phyloP scores from a whole-genome alignment of 2,888 invertebrate genomes.

The Philhelius pedissequus region DNA sequence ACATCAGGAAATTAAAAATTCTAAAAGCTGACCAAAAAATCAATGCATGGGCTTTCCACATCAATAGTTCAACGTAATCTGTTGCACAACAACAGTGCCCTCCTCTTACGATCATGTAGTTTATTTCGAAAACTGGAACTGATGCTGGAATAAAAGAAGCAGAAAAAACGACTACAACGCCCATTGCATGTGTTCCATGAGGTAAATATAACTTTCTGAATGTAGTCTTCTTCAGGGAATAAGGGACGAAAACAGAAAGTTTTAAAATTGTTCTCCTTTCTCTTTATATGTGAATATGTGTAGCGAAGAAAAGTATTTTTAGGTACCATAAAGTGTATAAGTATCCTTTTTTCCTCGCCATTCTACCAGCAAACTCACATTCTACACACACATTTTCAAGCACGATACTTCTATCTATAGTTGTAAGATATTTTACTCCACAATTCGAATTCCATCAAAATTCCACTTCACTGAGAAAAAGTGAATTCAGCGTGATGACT shows the following conservation, averaged over 20 bases:
- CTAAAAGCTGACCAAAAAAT: conserved; percentile 28
- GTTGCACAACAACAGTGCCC: conserved; percentile 38
- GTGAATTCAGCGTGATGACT: conserved; percentile 19
- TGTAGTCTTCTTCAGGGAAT: conserved; percentile 31
- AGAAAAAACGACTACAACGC: conserved; percentile 13
- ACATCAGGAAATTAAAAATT: conserved; percentile 52
- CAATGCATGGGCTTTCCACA: conserved; percentile 57
- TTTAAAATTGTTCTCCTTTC: conserved; percentile 26
- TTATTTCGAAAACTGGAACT: neutral
- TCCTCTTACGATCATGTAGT: neutral
- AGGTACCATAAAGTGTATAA: neutral
- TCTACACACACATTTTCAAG: neutral
- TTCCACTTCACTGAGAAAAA: conserved; percentile 17
- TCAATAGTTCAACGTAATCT: conserved; percentile 37
- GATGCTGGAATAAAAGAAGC: neutral
- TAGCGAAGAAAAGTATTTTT: conserved; percentile 2
- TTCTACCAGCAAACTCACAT: neutral
- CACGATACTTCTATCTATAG: neutral
- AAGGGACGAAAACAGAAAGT: conserved; percentile 2
- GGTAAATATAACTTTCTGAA: conserved; percentile 35
- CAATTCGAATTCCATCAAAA: conserved; percentile 27
- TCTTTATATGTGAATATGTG: neutral
- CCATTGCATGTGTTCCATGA: conserved; percentile 2
- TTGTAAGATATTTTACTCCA: conserved; percentile 2
- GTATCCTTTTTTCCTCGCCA: neutral